Percentiles rank a stretch among this genome's conserved stretches.
These are phyloP conservation scores for Rhagonycha lutea DNA, from an alignment of 2,888 invertebrate species.

Conservation along the genomic window DNA sequence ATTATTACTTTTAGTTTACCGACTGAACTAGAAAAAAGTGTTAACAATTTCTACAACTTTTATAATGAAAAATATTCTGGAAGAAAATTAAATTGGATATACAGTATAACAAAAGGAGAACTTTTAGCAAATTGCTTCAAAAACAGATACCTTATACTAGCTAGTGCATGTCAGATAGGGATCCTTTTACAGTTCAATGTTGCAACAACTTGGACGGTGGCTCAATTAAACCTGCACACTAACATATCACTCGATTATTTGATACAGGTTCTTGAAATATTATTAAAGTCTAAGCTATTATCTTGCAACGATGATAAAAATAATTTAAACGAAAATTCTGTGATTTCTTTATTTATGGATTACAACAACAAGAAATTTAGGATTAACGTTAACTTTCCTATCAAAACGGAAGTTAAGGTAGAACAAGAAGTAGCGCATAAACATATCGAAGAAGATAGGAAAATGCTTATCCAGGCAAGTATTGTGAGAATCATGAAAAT, in stretches of 20 bases:
- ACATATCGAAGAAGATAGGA: constrained; percentile 98
- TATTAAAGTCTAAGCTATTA: constrained; percentile 91
- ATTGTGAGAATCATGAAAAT: constrained; percentile 98
- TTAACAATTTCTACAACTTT: constrained; percentile 93
- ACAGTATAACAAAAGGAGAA: constrained; percentile 98
- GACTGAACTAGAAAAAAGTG: constrained; percentile 92
- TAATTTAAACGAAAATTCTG: constrained; percentile 72
- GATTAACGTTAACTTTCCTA: constrained; percentile 96
- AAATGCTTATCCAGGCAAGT: constrained; percentile 93
- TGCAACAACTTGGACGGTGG: constrained; percentile 82
- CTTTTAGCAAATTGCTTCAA: constrained; percentile 95
- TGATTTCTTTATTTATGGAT: constrained; percentile 74
- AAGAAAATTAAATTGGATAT: constrained; percentile 96
- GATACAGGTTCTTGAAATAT: constrained; percentile 87
- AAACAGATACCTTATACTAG: constrained; percentile 84
- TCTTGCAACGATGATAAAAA: constrained; percentile 79
- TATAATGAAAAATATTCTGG: constrained; percentile 96
- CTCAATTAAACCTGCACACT: constrained; percentile 85
- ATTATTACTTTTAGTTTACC: constrained; percentile 91
- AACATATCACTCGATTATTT: constrained; percentile 85
- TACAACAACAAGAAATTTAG: constrained; percentile 95
- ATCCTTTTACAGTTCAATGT: constrained; percentile 95
- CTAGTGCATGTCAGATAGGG: constrained; percentile 99
- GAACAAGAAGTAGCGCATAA: constrained; percentile 98
- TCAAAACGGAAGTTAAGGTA: constrained; percentile 95